Percentiles rank a stretch among this genome's conserved stretches.
Conservation (phyloP, 2,113 vertebrate species). For the Centropristis striata region DNA sequence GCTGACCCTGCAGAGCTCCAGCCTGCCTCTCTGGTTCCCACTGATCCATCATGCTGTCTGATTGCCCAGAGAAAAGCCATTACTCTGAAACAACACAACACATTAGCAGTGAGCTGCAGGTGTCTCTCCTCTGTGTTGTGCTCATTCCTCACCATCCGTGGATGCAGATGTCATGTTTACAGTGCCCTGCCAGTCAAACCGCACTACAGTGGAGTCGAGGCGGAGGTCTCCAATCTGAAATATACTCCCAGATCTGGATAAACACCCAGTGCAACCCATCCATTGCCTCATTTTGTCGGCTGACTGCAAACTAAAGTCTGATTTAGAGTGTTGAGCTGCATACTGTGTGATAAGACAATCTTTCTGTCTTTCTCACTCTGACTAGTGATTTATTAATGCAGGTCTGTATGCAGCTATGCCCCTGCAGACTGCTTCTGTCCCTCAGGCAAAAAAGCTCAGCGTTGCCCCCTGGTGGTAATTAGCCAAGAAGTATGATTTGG, state of each 20-base stretch:
- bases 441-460: slow-evolving; percentile 64
- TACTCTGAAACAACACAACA: slow-evolving; percentile 69
- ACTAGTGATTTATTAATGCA: slow-evolving; percentile 85
- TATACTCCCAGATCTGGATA: background rate
- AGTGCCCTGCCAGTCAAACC: slow-evolving; percentile 15
- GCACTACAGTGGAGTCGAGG: background rate
- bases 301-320: background rate
- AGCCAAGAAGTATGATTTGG: slow-evolving; percentile 2
- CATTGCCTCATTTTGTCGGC: background rate
- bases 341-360: slow-evolving; percentile 47
- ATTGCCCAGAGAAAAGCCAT: slow-evolving; percentile 68
- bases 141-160: slow-evolving; percentile 44
- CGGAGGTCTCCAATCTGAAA: background rate
- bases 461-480: slow-evolving; percentile 81
- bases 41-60: slow-evolving; percentile 80
- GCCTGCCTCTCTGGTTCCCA: slow-evolving; percentile 65
- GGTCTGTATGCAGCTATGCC: slow-evolving; percentile 74
- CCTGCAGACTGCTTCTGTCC: slow-evolving; percentile 62
- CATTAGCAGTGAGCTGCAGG: slow-evolving; percentile 69
- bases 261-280: background rate
- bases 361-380: slow-evolving; percentile 59
- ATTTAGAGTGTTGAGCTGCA: slow-evolving; percentile 7
- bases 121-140: slow-evolving; percentile 42
- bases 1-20: slow-evolving; percentile 74
- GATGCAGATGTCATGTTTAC: slow-evolving; percentile 53